Base-by-base conservation (phyloP, 2,797 vertebrate genomes). In the Pseudotriccus pelzelni region DNA sequence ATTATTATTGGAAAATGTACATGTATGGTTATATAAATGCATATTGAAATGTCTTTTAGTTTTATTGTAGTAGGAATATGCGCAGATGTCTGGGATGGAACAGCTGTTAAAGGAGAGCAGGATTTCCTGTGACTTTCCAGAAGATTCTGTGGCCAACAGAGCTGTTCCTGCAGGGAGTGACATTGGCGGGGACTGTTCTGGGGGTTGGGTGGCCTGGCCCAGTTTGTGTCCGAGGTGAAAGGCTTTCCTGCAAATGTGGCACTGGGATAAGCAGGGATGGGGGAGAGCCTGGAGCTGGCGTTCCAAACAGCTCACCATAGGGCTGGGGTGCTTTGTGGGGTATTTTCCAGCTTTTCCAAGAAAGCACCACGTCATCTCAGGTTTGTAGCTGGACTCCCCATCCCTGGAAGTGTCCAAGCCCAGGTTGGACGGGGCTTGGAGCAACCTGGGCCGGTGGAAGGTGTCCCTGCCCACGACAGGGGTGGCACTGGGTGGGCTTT, bases 1-100 rank as follows among this genome's bases (percentile, higher is more conserved):
- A 1, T 41, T 34, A 5, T 22, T 55, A 34, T 21, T 19, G 77
- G 59, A 39, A 73, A 63, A 37, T 3, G 28, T 4, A 7, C 16
- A 2, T 7, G 10, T 41, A 0, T 46, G 9, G 19, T 36, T 28
- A 5, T 22, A 27, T 15, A 25, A 49, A 50, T 25, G 7, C 1
- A 5, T 6, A 8, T 9, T 1, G 39, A 53, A 44, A 24, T 39
- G 5, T 10, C 9, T 46, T 11, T 46, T 50, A 28, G 9, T 50
- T 28, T 30, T 4, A 3, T 23, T 27, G 0, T 0, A 5, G 19
- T 10, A 7, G n/a, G 46, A 60, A 9, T 10, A 1, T 1, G 22
- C 28, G 20, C 20, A 46, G 32, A 13, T 27, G 18, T 17, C 55
- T 43, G 1, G 12, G 39, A 16, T 24, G 58, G 23, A 25, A 2